Base-by-base conservation (phyloP, 2,797 vertebrate genomes). In the Sternotherus odoratus region DNA sequence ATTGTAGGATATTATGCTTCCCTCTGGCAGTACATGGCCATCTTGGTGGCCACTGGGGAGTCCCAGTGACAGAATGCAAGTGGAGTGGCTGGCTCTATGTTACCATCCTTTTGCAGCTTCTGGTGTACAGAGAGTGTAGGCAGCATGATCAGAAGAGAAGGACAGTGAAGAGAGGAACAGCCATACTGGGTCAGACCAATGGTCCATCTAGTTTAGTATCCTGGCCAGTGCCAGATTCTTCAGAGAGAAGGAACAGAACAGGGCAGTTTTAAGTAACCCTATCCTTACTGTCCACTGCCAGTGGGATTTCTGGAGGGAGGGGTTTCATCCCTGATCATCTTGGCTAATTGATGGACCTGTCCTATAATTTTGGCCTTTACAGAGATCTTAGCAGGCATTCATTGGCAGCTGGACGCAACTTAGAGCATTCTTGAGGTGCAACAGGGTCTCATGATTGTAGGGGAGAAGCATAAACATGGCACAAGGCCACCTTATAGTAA, bases 351-450 rank as follows among this genome's bases (percentile, higher is more conserved):
- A 66, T 17, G 33, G 8, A 36, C 17, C 8, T 66, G 60, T 66
- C 33, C 17, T 66, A n/a, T 66, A 36, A n/a, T 36, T 66, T 63
- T 63, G 60, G 60, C 16, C 60, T 36, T 66, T 33, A 66, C n/a
- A 66, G 33, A 4, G 60, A 2, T 15, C 16, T 63, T 63, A 7
- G 2, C 12, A 1, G 3, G 9, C 13, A 5, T 15, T 0, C 4
- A 21, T 1, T 30, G 4, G 0, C 21, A 3, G 5, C 4, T 90
- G n/a, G 28, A 23, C 7, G 30, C 9, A 12, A 16, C 49, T 69
- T n/a, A 4, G 0, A 8, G 28, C 23, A 82, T 56, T 86, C 48
- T 0, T 1, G 48, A 8, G 10, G n/a, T 82, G 69, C 30, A 83
- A 36, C 30, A 86, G n/a, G 1, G 2, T 43, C 43, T 33, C 43